phyloP scores from a whole-genome alignment of 2,888 invertebrate species.

The Agonopterix heracliana region DNA sequence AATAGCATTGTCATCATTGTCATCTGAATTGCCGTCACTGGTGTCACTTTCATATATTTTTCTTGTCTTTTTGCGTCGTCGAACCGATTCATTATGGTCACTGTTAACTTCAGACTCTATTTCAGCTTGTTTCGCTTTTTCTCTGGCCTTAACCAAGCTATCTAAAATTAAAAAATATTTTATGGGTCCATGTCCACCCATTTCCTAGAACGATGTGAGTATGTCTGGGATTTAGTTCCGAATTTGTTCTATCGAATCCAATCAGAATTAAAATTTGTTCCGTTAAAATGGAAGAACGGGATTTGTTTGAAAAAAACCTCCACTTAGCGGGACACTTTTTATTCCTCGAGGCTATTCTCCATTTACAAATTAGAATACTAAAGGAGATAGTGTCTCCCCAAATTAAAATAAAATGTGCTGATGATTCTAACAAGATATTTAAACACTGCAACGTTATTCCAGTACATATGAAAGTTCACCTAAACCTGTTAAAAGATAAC shows the following conservation, averaged over 20 bases:
- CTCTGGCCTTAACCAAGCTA: slow-evolving; percentile 3
- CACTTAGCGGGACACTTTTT: background rate
- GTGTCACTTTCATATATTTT: slow-evolving; percentile 1
- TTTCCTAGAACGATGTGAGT: background rate
- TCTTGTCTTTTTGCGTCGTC: slow-evolving; percentile 3
- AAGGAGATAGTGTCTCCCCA: too few species aligned
- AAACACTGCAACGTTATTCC: too few species aligned
- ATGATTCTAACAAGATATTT: too few species aligned
- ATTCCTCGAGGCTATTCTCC: background rate
- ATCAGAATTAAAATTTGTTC: too few species aligned
- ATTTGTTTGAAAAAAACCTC: too few species aligned
- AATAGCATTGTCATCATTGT: background rate
- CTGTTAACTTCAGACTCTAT: slow-evolving; percentile 5
- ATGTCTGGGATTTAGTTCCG: background rate
- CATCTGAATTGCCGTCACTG: background rate
- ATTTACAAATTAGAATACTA: too few species aligned
- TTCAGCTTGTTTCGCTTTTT: slow-evolving; percentile 8
- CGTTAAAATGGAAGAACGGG: too few species aligned
- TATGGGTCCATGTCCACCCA: background rate
- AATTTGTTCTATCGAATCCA: too few species aligned
- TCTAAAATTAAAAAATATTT: background rate
- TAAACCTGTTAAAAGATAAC: too few species aligned
- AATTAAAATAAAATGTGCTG: too few species aligned
- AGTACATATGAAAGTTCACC: too few species aligned
- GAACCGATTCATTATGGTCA: background rate